Evolutionary conservation across 2,888 invertebrate genomes (phyloP).

Genomic region (Polietes domitor): DNA sequence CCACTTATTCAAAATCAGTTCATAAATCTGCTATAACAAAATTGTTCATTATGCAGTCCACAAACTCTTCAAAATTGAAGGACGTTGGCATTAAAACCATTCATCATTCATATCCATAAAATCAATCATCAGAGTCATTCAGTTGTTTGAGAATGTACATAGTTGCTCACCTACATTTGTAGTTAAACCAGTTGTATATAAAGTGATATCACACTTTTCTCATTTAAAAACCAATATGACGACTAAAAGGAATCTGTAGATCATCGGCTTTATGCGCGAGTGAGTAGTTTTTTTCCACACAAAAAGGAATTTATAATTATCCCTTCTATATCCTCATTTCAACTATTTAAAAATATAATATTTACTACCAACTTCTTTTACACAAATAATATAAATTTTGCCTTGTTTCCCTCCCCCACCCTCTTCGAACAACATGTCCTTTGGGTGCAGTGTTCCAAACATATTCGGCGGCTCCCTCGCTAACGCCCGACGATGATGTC

Average conservation of each 20-base stretch:
- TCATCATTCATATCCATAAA: too few species aligned
- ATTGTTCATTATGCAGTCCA: too few species aligned
- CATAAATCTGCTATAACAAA: too few species aligned
- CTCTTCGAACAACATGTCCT: conserved; percentile 82
- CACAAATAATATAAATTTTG: background rate
- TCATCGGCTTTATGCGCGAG: conserved; percentile 88
- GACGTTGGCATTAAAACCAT: too few species aligned
- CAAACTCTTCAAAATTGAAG: too few species aligned
- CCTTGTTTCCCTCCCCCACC: background rate
- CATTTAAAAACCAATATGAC: conserved; percentile 78
- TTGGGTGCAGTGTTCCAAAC: conserved; percentile 91
- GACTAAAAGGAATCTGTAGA: conserved; percentile 86
- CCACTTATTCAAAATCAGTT: too few species aligned
- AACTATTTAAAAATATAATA: background rate
- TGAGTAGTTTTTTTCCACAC: conserved; percentile 81
- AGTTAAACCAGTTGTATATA: conserved; percentile 73
- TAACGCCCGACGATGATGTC: conserved; percentile 95
- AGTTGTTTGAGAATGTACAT: too few species aligned
- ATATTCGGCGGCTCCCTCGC: conserved; percentile 89
- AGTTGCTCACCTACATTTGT: background rate
- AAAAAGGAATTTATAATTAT: background rate
- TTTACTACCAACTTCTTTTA: background rate
- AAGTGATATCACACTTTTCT: conserved; percentile 71
- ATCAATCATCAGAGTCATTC: too few species aligned
- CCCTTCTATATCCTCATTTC: background rate